Percentiles rank a stretch among this genome's conserved stretches.
phyloP scores from a whole-genome alignment of 64 coral and sea anemone genomes.

The Acropora yongei region DNA sequence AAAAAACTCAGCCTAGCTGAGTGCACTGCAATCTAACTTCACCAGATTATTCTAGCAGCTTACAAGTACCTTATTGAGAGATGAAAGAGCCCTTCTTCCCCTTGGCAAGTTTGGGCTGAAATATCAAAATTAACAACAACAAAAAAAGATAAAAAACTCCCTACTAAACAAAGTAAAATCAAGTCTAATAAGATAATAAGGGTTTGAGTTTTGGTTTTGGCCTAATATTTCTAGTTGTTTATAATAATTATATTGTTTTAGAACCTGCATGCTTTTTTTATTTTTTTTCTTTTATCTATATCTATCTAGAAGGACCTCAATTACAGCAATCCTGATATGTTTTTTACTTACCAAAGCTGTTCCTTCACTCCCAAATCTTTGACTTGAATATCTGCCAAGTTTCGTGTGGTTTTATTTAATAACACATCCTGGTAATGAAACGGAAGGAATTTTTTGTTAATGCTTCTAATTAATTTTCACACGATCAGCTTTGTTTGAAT shows the following conservation, averaged over 20 bases:
- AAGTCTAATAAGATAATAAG: too few relatives aligned
- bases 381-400: slow-evolving; percentile 94
- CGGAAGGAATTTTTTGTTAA: neutral
- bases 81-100: slow-evolving; percentile 77
- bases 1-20: too few relatives aligned
- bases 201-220: too few relatives aligned
- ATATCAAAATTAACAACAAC: neutral
- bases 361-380: slow-evolving; percentile 91
- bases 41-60: neutral
- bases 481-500: too few relatives aligned
- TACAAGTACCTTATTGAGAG: slow-evolving; percentile 77
- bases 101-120: slow-evolving; percentile 78
- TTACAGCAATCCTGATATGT: too few relatives aligned
- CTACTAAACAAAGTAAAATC: too few relatives aligned
- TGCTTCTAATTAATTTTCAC: too few relatives aligned
- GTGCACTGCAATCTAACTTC: too few relatives aligned
- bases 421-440: slow-evolving; percentile 70
- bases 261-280: too few relatives aligned
- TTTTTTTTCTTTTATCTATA: neutral
- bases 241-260: too few relatives aligned
- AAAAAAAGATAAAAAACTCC: neutral
- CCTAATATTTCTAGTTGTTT: too few relatives aligned
- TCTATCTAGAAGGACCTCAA: neutral
- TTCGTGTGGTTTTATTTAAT: slow-evolving; percentile 89
- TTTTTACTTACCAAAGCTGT: slow-evolving; percentile 71